Evolutionary conservation across 2,888 invertebrate genomes (phyloP).

Genomic region (Mystacides longicornis): DNA sequence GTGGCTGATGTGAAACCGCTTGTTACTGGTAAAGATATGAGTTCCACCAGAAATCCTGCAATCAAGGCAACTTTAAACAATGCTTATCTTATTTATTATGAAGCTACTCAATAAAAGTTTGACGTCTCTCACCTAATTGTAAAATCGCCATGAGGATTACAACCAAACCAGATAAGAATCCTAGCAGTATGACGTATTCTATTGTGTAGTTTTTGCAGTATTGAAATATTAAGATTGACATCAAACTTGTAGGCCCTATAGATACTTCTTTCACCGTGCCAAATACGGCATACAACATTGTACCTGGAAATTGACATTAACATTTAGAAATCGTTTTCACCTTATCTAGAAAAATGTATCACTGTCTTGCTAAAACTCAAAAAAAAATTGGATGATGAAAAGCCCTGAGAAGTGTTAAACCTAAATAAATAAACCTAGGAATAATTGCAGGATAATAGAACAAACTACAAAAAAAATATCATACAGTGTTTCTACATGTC

Average conservation of each 20-base stretch:
- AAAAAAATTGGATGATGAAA: too few relatives aligned
- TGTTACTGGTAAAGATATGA: slow-evolving; percentile 76
- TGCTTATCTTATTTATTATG: neutral
- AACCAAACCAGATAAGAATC: slow-evolving; percentile 70
- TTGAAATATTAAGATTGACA: slow-evolving; percentile 78
- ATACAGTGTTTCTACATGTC: too few relatives aligned
- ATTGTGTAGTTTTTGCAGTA: slow-evolving; percentile 61
- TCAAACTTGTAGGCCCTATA: slow-evolving; percentile 89
- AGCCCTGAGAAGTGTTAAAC: too few relatives aligned
- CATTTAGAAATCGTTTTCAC: too few relatives aligned
- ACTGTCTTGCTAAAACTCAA: too few relatives aligned
- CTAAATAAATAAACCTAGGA: too few relatives aligned
- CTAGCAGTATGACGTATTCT: slow-evolving; percentile 66
- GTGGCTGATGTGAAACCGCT: slow-evolving; percentile 82
- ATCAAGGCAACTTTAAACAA: slow-evolving; percentile 8
- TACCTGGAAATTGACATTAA: slow-evolving; percentile 41
- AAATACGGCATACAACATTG: slow-evolving; percentile 78
- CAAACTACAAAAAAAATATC: too few relatives aligned
- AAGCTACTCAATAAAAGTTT: too few relatives aligned
- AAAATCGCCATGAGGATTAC: slow-evolving; percentile 75
- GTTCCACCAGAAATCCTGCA: slow-evolving; percentile 74
- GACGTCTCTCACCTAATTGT: slow-evolving; percentile 55
- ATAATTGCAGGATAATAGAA: too few relatives aligned
- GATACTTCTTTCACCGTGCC: slow-evolving; percentile 84
- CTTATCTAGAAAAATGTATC: too few relatives aligned